Evolutionary conservation across 2,888 invertebrate species (phyloP).

Genomic region (Penaeus monodon): DNA sequence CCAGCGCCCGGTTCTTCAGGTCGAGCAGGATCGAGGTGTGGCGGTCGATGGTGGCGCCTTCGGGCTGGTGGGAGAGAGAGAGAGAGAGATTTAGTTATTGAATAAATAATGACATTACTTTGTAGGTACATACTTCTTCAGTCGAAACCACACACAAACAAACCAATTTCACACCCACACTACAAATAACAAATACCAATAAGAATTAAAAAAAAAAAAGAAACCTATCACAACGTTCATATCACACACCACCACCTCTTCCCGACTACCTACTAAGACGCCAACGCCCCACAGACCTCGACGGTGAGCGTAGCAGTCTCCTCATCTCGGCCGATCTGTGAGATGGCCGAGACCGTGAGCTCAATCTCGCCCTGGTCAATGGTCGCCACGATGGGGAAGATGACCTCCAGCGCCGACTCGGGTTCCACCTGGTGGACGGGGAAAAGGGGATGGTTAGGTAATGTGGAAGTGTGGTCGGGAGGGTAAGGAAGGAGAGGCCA

Average conservation of each 20-base stretch:
- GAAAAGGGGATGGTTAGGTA: background rate
- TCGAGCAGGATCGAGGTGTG: slow-evolving; percentile 74
- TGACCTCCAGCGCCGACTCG: slow-evolving; percentile 68
- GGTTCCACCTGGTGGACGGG: slow-evolving; percentile 69
- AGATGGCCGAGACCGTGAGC: slow-evolving; percentile 71
- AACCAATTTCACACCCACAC: background rate
- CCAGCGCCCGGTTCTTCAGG: slow-evolving; percentile 72
- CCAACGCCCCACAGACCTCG: slow-evolving; percentile 50
- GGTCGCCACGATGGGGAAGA: slow-evolving; percentile 73
- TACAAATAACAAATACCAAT: background rate
- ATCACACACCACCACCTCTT: background rate
- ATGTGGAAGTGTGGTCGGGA: background rate
- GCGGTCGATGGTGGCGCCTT: slow-evolving; percentile 73
- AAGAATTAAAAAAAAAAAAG: background rate
- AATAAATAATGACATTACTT: too few species aligned
- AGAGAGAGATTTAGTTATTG: background rate
- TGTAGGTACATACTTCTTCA: too few species aligned
- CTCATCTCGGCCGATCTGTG: slow-evolving; percentile 71
- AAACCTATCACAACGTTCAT: background rate
- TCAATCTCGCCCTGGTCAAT: slow-evolving; percentile 71
- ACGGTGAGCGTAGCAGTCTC: slow-evolving; percentile 66
- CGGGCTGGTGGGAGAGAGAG: slow-evolving; percentile 68
- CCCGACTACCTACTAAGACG: too few species aligned
- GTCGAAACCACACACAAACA: background rate
- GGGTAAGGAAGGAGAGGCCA: too few species aligned